Conservation (phyloP, 2,797 vertebrate species). For the Myripristis murdjan region DNA sequence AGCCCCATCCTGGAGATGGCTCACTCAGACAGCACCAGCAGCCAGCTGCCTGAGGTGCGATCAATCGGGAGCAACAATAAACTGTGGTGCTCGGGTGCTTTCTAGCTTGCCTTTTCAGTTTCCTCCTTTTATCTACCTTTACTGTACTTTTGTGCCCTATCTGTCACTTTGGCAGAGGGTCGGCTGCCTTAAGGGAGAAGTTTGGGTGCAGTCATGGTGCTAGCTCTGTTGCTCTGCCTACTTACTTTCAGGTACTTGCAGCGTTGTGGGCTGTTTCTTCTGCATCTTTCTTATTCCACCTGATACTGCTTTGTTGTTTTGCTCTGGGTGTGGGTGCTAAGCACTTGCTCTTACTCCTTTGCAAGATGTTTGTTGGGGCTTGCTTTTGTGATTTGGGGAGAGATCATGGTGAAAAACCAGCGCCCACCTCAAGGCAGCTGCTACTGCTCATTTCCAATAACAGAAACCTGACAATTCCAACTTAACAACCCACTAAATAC, state of each 20-base stretch:
- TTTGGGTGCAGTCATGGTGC: slow-evolving; percentile 30
- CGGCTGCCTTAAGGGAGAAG: slow-evolving; percentile 26
- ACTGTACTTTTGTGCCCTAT: slow-evolving; percentile 45
- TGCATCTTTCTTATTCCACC: slow-evolving; percentile 29
- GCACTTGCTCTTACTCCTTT: slow-evolving; percentile 30
- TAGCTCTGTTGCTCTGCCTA: slow-evolving; percentile 36
- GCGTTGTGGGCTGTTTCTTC: slow-evolving; percentile 19
- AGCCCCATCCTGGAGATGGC: slow-evolving; percentile 92
- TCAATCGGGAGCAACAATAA: slow-evolving; percentile 85
- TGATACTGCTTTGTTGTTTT: slow-evolving; percentile 50
- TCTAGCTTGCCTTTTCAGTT: slow-evolving; percentile 69
- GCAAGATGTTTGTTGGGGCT: slow-evolving; percentile 70
- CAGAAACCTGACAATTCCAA: slow-evolving; percentile 72
- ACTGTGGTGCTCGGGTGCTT: slow-evolving; percentile 92
- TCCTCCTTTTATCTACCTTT: slow-evolving; percentile 52
- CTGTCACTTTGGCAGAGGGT: slow-evolving; percentile 36
- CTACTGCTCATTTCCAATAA: slow-evolving; percentile 87
- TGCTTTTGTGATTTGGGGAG: slow-evolving; percentile 89
- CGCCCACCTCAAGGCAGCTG: slow-evolving; percentile 98
- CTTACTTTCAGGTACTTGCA: no score
- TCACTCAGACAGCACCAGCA: slow-evolving; percentile 95
- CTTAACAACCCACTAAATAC: slow-evolving; percentile 76
- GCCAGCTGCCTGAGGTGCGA: slow-evolving; percentile 99
- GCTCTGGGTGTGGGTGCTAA: slow-evolving; percentile 61
- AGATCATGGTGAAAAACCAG: slow-evolving; percentile 79